Evolutionary conservation across 2,797 vertebrate genomes (phyloP), one percentile per base, ranked within the genome.

Genomic region (Hypotaenidia okinawae): DNA sequence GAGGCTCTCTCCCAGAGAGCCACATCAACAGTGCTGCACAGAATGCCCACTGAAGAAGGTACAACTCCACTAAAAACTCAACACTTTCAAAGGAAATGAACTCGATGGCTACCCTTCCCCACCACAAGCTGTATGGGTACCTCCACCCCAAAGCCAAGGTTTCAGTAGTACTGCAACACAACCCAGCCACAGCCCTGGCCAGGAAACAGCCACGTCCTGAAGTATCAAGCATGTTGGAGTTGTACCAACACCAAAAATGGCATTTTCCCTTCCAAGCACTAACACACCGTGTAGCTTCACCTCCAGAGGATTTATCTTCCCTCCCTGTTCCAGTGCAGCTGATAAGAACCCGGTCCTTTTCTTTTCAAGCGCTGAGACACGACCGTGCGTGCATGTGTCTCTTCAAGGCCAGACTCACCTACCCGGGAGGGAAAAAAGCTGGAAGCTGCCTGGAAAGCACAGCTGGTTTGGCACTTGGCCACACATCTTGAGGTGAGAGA

Each of bases 341-440:
- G 81, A 13, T 55, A 74, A 91, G 74, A 54, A 89, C 51, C 64
- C 3, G 81, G 49, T 74, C 39, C 68, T 82, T 64, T 85, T 77
- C 55, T 49, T 81, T 43, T 5, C 52, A 64, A 57, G 57, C 41
- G 59, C 52, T 7, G 47, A 70, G 80, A 47, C 74, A 54, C 4
- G 9, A 91, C 54, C 59, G 22, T 3, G 22, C 0, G 1, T 5
- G 21, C 4, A 4, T 91, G 73, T n/a, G 12, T 75, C 76, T 92
- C 91, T 73, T 87, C 91, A 96, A 94, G 94, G 89, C 94, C 94
- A 91, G 76, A 45, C 85, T 94, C 90, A 95, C 88, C 91, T 82
- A 89, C 67, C 85, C 22, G 0, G 24, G 61, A 94, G 93, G 58
- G 25, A 35, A 72, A 66, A 94, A 90, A 79, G 63, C 93, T 96